Conservation (phyloP, 2,113 vertebrate genomes). For the Collichthys lucidus region DNA sequence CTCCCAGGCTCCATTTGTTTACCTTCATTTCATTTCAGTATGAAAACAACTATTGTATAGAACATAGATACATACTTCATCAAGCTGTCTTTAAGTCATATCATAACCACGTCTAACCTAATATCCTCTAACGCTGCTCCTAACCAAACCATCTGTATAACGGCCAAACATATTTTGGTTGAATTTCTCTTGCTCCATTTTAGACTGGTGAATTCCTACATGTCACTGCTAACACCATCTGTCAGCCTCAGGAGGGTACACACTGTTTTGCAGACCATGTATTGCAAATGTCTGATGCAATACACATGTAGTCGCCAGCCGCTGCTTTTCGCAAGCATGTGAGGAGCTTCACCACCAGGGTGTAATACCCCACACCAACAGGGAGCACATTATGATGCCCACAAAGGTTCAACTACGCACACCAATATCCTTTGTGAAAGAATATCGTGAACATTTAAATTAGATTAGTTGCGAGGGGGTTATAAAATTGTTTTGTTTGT, state of each 20-base stretch:
- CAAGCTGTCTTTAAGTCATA: too few relatives aligned
- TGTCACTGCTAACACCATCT: background rate
- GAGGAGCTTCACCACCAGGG: background rate
- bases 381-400: background rate
- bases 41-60: background rate
- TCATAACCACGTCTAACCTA: constrained; percentile 13
- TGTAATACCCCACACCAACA: background rate
- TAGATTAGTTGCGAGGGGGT: background rate
- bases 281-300: constrained; percentile 15
- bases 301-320: background rate
- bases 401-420: background rate
- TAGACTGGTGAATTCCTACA: background rate
- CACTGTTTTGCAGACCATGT: constrained; percentile 7
- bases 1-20: constrained; percentile 10
- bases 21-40: constrained; percentile 17
- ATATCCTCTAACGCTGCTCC: background rate
- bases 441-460: background rate
- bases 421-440: background rate
- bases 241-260: constrained; percentile 4
- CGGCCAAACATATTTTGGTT: constrained; percentile 5
- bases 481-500: background rate
- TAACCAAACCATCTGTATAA: background rate
- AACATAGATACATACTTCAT: background rate
- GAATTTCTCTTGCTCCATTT: background rate
- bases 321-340: constrained; percentile 14